phyloP scores from a whole-genome alignment of 2,888 invertebrate genomes.

The Eupithecia tripunctaria region DNA sequence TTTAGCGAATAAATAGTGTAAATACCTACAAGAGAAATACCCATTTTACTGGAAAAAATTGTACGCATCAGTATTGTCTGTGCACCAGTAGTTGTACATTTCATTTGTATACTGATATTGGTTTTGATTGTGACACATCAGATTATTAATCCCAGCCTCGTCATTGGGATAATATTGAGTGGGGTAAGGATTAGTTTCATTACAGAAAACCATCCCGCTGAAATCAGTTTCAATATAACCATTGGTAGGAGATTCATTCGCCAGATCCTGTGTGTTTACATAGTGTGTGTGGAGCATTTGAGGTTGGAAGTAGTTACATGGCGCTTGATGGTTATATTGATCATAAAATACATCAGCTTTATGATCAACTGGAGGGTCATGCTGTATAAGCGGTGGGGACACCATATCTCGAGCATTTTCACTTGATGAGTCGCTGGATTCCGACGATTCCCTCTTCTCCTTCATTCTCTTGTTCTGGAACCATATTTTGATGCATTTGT shows the following conservation, averaged over 20 bases:
- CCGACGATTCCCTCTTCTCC: conserved; percentile 83
- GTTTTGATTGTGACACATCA: conserved; percentile 59
- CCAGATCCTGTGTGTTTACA: conserved; percentile 12
- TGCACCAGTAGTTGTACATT: conserved; percentile 22
- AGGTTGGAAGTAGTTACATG: conserved; percentile 10
- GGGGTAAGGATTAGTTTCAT: conserved; percentile 18
- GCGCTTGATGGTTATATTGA: not conserved
- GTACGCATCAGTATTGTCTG: conserved; percentile 30
- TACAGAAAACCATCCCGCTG: conserved; percentile 13
- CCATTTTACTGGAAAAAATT: conserved; percentile 32
- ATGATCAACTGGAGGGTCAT: conserved; percentile 10
- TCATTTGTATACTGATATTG: conserved; percentile 55
- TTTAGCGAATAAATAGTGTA: conserved; percentile 14
- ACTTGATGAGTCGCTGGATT: conserved; percentile 60
- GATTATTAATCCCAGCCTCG: conserved; percentile 36
- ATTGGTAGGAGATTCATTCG: conserved; percentile 5
- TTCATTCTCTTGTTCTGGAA: conserved; percentile 93
- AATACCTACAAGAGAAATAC: not conserved
- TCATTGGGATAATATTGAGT: conserved; percentile 17
- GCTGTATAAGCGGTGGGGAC: conserved; percentile 31
- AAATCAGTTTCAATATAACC: conserved; percentile 7
- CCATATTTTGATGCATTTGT: conserved; percentile 92
- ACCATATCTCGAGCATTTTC: conserved; percentile 44
- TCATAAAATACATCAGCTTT: not conserved
- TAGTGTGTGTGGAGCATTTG: conserved; percentile 8